phyloP scores from a whole-genome alignment of 1,140 invertebrate species.

The Sarcophaga peregrina region DNA sequence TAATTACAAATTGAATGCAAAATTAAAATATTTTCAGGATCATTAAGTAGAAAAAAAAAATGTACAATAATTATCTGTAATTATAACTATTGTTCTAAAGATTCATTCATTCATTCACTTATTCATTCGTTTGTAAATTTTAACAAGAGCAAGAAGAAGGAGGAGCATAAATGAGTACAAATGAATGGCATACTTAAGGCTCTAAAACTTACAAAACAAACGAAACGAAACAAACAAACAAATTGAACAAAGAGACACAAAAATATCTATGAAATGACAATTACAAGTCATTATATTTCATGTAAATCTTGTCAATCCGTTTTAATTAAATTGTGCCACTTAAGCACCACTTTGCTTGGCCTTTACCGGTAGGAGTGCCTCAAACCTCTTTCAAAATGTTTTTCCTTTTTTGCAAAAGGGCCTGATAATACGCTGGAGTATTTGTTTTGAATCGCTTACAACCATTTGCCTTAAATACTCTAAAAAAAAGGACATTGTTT shows the following conservation, averaged over 20 bases:
- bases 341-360: slow-evolving; percentile 29
- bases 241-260: not conserved
- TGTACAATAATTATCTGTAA: not conserved
- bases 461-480: too few species aligned
- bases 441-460: slow-evolving; percentile 24
- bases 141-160: too few species aligned
- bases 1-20: not conserved
- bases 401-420: too few species aligned
- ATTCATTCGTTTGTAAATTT: too few species aligned
- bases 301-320: slow-evolving; percentile 42
- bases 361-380: too few species aligned
- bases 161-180: too few species aligned
- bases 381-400: not conserved
- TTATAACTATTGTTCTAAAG: slow-evolving; percentile 8
- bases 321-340: slow-evolving; percentile 47
- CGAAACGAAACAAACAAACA: too few species aligned
- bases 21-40: slow-evolving; percentile 7
- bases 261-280: not conserved
- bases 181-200: too few species aligned
- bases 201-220: too few species aligned
- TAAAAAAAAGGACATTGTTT: too few species aligned
- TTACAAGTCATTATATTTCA: slow-evolving; percentile 37
- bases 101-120: not conserved
- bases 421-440: slow-evolving; percentile 6
- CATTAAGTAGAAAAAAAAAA: not conserved